These are phyloP conservation scores for Eupithecia dodoneata DNA, from an alignment of 2,888 invertebrate species.

Conservation along the genomic window DNA sequence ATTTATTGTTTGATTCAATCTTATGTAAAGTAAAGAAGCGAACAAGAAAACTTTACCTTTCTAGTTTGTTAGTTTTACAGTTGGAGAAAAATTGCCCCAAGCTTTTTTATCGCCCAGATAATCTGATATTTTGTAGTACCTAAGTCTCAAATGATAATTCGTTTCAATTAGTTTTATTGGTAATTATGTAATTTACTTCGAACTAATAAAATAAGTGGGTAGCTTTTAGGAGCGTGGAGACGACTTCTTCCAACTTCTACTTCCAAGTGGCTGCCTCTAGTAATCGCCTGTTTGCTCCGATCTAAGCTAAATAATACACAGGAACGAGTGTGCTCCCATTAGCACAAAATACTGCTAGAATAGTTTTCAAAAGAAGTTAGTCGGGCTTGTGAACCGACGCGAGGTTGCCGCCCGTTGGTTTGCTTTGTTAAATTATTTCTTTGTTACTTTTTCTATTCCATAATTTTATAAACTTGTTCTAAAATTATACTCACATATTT, in stretches of 20 bases:
- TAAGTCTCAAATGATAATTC: too few relatives aligned
- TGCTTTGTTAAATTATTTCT: constrained; percentile 4
- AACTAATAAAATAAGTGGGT: background rate
- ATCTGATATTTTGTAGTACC: too few relatives aligned
- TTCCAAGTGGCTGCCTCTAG: background rate
- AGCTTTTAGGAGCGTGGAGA: background rate
- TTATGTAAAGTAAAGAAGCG: too few relatives aligned
- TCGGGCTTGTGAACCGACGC: constrained; percentile 19
- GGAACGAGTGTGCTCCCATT: constrained; percentile 41
- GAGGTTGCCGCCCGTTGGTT: background rate
- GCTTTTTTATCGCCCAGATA: too few relatives aligned
- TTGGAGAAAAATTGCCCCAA: too few relatives aligned
- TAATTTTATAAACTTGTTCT: background rate
- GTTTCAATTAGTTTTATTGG: too few relatives aligned
- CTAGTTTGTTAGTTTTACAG: too few relatives aligned
- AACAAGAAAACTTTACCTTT: too few relatives aligned
- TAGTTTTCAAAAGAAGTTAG: constrained; percentile 32
- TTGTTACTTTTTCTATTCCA: constrained; percentile 7
- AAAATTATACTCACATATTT: background rate
- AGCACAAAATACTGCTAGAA: constrained; percentile 31
- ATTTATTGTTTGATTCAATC: too few relatives aligned
- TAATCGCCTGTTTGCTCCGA: background rate
- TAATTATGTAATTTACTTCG: too few relatives aligned
- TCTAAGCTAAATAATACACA: constrained; percentile 31
- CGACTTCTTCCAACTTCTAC: background rate